Evolutionary conservation across 2,113 vertebrate genomes (phyloP), one percentile per base, ranked within the genome.

Genomic region (Clarias macrocephalus): DNA sequence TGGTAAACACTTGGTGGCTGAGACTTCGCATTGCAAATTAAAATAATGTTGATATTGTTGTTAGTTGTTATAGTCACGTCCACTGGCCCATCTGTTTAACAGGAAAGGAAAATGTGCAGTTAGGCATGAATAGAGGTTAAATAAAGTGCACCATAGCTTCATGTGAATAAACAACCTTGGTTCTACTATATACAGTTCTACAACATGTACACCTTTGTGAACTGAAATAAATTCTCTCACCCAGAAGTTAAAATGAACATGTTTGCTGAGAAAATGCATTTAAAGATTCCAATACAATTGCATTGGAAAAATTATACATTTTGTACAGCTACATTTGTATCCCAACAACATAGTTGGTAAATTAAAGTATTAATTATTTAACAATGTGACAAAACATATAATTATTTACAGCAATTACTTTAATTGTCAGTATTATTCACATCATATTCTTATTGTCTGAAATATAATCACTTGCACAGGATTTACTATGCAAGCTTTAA

Each of bases 1-100:
- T 60, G 1, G 73, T 91, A 95, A 3, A 91, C 56, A 72, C 91
- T 90, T 1, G 83, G 80, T 18, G 95, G 94, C 57, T 25, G 82
- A 21, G 93, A 95, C 8, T 65, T 77, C 1, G 89, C 91, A 8
- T n/a, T 60, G 70, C 91, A 92, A 2, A 18, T 82, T 42, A 92
- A 84, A 25, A 60, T 59, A 3, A 77, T 28, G 0, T 21, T 25
- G 11, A 12, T 10, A 8, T 77, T 81, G 12, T 33, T 33, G 5
- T 7, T 11, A 23, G 76, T 66, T n/a, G 37, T 62, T 70, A 92
- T 90, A 57, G 33, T 21, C 75, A 89, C 30, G 25, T 76, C 54
- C 30, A 72, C 11, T 72, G 90, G 90, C 23, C 90, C 90, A 85
- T 84, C 90, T 91, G 82, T 70, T 57, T 60, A 76, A 57, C 11